Evolutionary conservation across 2,888 invertebrate species (phyloP).

Genomic region (Drosophila cyrtoloma): DNA sequence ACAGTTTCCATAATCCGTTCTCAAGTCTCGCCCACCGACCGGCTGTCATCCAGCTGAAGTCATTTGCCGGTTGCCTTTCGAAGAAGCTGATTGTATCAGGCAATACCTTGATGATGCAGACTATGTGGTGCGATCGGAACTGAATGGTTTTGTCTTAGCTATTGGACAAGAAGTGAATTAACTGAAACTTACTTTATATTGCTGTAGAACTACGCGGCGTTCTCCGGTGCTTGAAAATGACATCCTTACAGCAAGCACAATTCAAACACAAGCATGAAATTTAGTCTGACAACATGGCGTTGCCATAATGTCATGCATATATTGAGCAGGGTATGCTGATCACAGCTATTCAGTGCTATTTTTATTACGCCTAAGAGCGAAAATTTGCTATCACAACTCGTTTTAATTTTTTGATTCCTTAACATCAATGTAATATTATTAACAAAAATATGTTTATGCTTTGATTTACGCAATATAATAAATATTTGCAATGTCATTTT

Average conservation of each 20-base stretch:
- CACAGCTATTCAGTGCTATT: no score
- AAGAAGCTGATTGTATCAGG: slow-evolving; percentile 38
- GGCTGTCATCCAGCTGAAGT: slow-evolving; percentile 60
- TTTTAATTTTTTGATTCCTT: background rate
- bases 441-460: background rate
- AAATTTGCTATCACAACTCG: background rate
- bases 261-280: slow-evolving; percentile 21
- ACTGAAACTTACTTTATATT: slow-evolving; percentile 44
- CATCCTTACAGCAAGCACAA: slow-evolving; percentile 37
- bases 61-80: slow-evolving; percentile 27
- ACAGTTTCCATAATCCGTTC: slow-evolving; percentile 35
- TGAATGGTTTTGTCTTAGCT: slow-evolving; percentile 11
- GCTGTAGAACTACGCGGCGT: slow-evolving; percentile 56
- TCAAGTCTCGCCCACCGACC: slow-evolving; percentile 56
- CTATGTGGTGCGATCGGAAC: slow-evolving; percentile 44
- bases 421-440: background rate
- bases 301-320: slow-evolving; percentile 17
- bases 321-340: background rate
- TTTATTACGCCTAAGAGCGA: background rate
- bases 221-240: slow-evolving; percentile 41
- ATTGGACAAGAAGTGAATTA: accelerated
- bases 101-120: slow-evolving; percentile 50
- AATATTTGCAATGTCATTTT: background rate
- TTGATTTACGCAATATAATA: background rate
- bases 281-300: background rate